Evolutionary conservation across 2,113 vertebrate species (phyloP).

Genomic region (Lagenorhynchus albirostris): DNA sequence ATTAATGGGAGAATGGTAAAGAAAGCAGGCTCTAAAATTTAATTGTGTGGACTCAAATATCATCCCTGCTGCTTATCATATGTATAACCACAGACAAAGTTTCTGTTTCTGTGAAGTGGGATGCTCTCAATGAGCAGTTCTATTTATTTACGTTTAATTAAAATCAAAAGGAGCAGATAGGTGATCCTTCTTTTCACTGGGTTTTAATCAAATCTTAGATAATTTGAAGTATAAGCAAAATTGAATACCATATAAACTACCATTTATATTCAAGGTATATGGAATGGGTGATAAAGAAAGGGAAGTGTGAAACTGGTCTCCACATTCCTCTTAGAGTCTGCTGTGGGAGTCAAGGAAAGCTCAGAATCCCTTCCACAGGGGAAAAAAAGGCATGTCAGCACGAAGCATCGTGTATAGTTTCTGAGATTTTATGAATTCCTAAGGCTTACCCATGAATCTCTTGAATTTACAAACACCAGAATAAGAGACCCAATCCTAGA

Average conservation of each 20-base stretch:
- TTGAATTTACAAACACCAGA: not conserved
- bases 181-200: not conserved
- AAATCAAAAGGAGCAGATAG: not conserved
- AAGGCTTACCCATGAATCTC: not conserved
- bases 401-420: not conserved
- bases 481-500: not conserved
- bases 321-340: not conserved
- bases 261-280: not conserved
- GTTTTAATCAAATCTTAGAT: not conserved
- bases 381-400: not conserved
- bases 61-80: not conserved
- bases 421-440: not conserved
- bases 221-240: not conserved
- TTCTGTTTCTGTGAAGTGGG: not conserved
- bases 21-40: not conserved
- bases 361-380: not conserved
- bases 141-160: not conserved
- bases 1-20: not conserved
- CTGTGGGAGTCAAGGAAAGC: not conserved
- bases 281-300: not conserved
- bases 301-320: not conserved
- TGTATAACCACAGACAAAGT: not conserved
- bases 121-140: not conserved
- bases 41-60: not conserved
- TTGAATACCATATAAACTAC: not conserved